phyloP scores from a whole-genome alignment of 1,140 invertebrate genomes.

The Subanguina moxae region DNA sequence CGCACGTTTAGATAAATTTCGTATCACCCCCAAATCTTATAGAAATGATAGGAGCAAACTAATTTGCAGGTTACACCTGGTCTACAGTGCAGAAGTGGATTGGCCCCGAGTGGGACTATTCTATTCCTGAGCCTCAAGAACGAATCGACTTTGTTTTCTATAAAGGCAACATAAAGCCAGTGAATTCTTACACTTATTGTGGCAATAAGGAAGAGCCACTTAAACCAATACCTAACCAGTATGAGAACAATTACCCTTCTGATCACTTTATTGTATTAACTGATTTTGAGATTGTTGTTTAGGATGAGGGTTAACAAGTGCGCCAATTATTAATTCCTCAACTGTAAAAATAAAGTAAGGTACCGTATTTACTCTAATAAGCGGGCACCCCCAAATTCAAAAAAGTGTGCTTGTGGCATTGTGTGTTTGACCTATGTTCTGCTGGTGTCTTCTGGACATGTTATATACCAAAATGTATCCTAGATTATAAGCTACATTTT shows the following conservation, averaged over 20 bases:
- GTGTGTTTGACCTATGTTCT: no score
- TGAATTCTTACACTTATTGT: constrained; percentile 17
- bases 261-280: constrained; percentile 21
- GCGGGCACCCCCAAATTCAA: no score
- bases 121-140: constrained; percentile 24
- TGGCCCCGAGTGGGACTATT: constrained; percentile 22
- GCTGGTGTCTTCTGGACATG: no score
- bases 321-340: no score
- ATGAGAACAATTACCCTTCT: constrained; percentile 21
- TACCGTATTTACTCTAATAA: no score
- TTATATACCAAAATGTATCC: no score
- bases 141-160: constrained; percentile 27
- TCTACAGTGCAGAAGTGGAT: constrained; percentile 29
- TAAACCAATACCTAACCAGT: constrained; percentile 19
- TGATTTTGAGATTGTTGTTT: constrained; percentile 20
- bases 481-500: no score
- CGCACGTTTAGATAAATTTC: no score
- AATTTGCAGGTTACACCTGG: constrained; percentile 9
- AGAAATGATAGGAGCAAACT: background rate
- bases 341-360: no score
- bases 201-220: constrained; percentile 9
- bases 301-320: no score
- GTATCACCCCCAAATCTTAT: no score
- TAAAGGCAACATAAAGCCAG: constrained; percentile 21
- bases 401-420: no score